Base-by-base conservation (phyloP, 2,113 vertebrate species). In the Nansenia antarctica region DNA sequence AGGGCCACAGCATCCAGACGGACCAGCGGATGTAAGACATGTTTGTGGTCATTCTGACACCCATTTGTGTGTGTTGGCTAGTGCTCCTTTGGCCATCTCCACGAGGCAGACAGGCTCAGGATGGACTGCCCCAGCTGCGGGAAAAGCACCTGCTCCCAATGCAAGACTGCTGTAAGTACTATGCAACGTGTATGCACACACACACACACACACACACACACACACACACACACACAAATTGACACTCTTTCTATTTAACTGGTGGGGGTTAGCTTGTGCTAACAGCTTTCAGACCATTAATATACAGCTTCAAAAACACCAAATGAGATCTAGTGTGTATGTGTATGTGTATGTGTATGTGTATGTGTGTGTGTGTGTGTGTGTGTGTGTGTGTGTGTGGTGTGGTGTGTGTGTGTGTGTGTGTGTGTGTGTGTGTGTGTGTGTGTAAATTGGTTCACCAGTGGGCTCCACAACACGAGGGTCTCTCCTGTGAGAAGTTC, bases 91-190 rank as follows among this genome's bases (percentile, higher is more conserved):
- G 92, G 92, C 14, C 75, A 93, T 53, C 84, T 93, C n/a, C 91
- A 93, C 64, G 92, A 93, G 27, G 81, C 78, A 0, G 78, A 90
- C 49, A 47, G 81, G 12, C 69, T 92, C 65, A 86, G 89, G 77
- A 91, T 93, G 90, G 90, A 94, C 79, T 94, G 92, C 79, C 91
- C 92, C 3, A 89, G 82, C 74, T 94, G 92, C 72, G 77, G 74
- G 59, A 94, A 93, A 81, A 93, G 91, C 65, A 92, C 92, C 74
- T 94, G 92, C 73, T 90, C 85, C 55, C 77, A 83, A 24, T 94
- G 92, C 76, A 87, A 90, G 72, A 80, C 77, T 67, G 85, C 90
- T 70, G 92, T 94, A 84, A 86, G 92, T 78, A 32, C 6, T 61
- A 2, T 63, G n/a, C n/a, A n/a, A n/a, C n/a, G 35, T 47, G 20